Evolutionary conservation across 2,797 vertebrate species (phyloP), one percentile per base, ranked within the genome.

Genomic region (Ctenopoma kingsleyae): DNA sequence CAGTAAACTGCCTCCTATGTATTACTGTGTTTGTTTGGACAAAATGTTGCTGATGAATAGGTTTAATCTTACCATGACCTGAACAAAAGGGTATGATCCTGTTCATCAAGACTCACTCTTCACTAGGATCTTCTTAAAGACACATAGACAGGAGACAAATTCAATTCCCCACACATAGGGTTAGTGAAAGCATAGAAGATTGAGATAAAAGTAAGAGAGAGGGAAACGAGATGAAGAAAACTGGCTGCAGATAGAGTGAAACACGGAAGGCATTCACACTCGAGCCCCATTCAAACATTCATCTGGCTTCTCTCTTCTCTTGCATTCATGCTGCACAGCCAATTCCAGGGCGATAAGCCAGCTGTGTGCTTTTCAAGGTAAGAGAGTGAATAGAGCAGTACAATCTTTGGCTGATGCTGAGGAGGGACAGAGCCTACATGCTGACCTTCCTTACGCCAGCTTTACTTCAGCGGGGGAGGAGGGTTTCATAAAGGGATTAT

Each of bases 401-500:
- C 83, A 87, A 86, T 90, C 82, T 83, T n/a, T 44, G 68, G 80
- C 67, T 65, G 79, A 83, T 74, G 75, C 78, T 73, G 70, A 81
- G 77, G 61, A 86, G 73, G 77, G 72, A 84, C 78, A 32, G 53
- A 79, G 80, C 74, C 82, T 83, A 74, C 82, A 82, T 17, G 25
- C 84, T 92, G 90, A 93, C 91, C 90, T 92, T 88, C 83, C 81
- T 43, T 17, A 73, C 51, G 54, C 78, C 78, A 79, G 85, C 86
- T 89, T 87, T 81, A 61, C 83, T 85, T 79, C 67, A 71, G 79
- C 74, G 48, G 40, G 38, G 64, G 78, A 78, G 78, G 63, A 85
- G 71, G 74, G 81, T 83, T 91, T 93, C 87, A 92, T 89, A 87
- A 91, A 92, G 73, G 84, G 85, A 91, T 93, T 93, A 92, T 91